These are phyloP conservation scores for Pedionomus torquatus DNA, from an alignment of 2,113 vertebrate genomes.

Conservation along the genomic window DNA sequence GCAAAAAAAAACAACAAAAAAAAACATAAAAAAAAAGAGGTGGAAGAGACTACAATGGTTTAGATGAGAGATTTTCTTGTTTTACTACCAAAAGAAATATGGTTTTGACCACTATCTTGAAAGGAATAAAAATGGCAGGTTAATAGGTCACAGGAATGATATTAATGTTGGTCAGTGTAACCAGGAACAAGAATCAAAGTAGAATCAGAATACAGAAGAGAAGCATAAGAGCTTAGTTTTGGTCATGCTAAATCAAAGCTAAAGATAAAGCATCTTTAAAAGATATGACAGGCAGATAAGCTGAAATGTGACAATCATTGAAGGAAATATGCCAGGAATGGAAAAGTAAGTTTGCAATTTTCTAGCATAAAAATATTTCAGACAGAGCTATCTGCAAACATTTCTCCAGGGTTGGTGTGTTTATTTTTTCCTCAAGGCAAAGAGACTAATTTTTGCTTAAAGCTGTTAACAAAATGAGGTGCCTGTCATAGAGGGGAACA, in stretches of 20 bases:
- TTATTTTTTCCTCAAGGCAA: background rate
- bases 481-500: background rate
- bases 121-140: background rate
- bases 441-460: background rate
- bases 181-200: background rate
- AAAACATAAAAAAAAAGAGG: background rate
- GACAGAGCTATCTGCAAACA: background rate
- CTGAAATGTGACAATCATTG: background rate
- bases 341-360: background rate
- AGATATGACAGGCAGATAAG: background rate
- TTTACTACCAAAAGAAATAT: background rate
- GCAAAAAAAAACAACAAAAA: background rate
- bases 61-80: background rate
- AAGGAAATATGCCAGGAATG: background rate
- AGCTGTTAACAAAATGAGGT: background rate
- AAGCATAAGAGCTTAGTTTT: background rate
- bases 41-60: background rate
- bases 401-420: background rate
- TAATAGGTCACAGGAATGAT: background rate
- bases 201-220: background rate
- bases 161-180: background rate
- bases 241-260: background rate
- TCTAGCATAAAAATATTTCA: background rate
- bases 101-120: background rate
- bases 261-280: background rate